Base-by-base conservation (phyloP, 2,113 vertebrate species). In the Ancistrus triradiatus region DNA sequence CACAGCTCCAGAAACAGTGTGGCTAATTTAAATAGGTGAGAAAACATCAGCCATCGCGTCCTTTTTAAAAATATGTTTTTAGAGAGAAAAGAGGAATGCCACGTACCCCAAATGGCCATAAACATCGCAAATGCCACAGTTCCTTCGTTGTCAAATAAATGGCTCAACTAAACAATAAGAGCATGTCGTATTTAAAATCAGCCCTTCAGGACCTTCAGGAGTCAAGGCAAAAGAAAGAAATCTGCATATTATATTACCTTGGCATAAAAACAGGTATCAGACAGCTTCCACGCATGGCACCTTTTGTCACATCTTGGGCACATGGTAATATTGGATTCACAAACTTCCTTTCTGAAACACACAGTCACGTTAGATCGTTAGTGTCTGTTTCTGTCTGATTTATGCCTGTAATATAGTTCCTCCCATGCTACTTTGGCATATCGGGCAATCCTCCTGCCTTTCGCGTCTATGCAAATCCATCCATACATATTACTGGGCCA, bases 51-150 rank as follows among this genome's bases (percentile, higher is more conserved):
- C 9, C 37, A 40, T 13, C 37, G 27, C 27, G 3, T 31, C n/a
- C 6, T 33, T 33, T 33, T 33, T 33, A 1, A 1, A 10, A 7
- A 33, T 33, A 1, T 6, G 6, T 11, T 8, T 44, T 43, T 14
- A 65, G 9, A n/a, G 25, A 15, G 8, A 31, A 6, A 7, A 38
- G 8, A 11, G 25, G 63, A 11, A 88, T 4, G 2, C 14, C 18
- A 28, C 92, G 84, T 82, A 98, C 95, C 94, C 95, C 95, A 98
- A 59, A 97, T 53, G 0, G 95, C 92, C 94, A 97, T 97, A 76
- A 92, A 87, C 44, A 97, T 91, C 8, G 95, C 93, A 44, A 98
- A 97, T n/a, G 84, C 5, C 43, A 97, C 92, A 0, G 95, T 98
- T 24, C 89, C 89, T 58, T 91, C 92, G 10, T 98, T 98, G 82